Evolutionary conservation across 2,113 vertebrate species (phyloP).

Genomic region (Nematolebias whitei): DNA sequence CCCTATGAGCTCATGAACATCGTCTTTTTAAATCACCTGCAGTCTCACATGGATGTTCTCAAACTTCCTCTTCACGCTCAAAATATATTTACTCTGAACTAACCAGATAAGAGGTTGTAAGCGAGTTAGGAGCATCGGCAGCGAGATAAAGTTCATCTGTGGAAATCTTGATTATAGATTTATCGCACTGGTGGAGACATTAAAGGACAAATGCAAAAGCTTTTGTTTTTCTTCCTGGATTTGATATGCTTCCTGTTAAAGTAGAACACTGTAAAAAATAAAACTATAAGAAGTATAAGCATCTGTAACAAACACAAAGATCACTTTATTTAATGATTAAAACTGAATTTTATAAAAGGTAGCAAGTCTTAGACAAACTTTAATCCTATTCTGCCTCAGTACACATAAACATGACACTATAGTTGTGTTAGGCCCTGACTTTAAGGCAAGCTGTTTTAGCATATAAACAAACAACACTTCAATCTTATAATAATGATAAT

Average conservation of each 20-base stretch:
- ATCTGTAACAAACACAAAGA: not conserved
- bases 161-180: constrained; percentile 13
- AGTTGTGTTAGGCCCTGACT: too few relatives aligned
- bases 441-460: too few relatives aligned
- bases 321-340: constrained; percentile 19
- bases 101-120: constrained; percentile 4
- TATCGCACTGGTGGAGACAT: not conserved
- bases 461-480: too few relatives aligned
- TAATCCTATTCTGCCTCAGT: too few relatives aligned
- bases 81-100: not conserved
- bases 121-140: not conserved
- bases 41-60: not conserved
- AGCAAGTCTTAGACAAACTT: too few relatives aligned
- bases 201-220: constrained; percentile 27
- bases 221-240: constrained; percentile 21
- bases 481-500: too few relatives aligned
- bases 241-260: constrained; percentile 35
- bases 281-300: not conserved
- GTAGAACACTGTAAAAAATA: not conserved
- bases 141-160: constrained; percentile 21
- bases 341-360: not conserved
- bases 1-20: constrained; percentile 1
- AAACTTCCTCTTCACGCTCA: constrained; percentile 5
- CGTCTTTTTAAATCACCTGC: not conserved
- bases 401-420: too few relatives aligned